A percentile compares a stretch with the other conserved stretches of the same genome.
Conservation (phyloP, 2,113 vertebrate genomes). For the pig (Sus scrofa) region DNA sequence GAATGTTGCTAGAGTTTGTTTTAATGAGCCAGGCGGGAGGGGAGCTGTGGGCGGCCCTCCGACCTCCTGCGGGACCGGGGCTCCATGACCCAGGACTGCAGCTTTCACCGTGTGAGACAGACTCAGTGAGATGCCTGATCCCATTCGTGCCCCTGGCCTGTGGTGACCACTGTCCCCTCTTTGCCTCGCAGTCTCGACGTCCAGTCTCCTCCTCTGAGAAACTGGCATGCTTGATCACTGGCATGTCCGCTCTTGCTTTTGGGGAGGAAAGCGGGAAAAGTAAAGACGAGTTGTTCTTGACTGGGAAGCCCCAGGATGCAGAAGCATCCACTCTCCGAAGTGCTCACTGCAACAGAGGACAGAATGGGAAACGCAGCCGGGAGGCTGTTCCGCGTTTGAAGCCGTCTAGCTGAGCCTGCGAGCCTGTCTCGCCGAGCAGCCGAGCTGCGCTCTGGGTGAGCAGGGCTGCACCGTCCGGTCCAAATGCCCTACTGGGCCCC, state of each 20-base stretch:
- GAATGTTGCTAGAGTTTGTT: neutral
- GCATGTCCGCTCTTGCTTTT: neutral
- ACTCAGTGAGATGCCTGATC: neutral
- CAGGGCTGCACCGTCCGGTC: no score
- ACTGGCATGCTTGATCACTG: no score
- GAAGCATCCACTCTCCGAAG: neutral
- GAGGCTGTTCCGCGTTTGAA: no score
- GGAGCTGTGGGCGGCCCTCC: neutral
- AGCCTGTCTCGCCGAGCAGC: neutral
- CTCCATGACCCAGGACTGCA: neutral
- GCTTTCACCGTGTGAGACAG: neutral
- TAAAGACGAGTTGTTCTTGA: neutral
- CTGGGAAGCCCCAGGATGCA: no score
- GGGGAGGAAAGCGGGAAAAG: neutral
- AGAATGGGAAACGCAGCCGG: neutral
- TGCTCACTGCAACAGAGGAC: no score
- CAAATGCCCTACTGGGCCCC: neutral
- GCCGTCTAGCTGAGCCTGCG: neutral
- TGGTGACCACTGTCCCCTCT: rapidly evolving
- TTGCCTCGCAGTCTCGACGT: neutral
- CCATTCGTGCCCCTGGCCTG: rapidly evolving
- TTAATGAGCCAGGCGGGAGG: neutral
- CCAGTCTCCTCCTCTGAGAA: neutral
- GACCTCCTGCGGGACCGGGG: neutral
- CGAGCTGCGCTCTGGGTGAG: no score